Percentiles rank a stretch among this genome's conserved stretches.
These are phyloP conservation scores for Sarcophaga variegata DNA, from an alignment of 2,888 invertebrate species.

Conservation along the genomic window DNA sequence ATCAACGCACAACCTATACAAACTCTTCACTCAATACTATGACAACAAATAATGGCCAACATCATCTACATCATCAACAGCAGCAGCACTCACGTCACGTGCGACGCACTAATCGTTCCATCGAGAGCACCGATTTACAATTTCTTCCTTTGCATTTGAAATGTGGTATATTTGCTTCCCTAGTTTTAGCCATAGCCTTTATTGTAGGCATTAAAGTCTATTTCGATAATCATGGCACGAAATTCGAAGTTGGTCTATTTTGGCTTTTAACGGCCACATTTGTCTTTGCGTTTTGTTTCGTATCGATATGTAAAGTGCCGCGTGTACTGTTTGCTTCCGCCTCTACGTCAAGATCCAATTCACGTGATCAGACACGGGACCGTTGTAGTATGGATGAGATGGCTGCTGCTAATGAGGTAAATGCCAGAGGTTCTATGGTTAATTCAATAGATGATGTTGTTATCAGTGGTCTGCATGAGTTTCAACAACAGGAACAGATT, in stretches of 20 bases:
- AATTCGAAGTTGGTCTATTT: constrained; percentile 85
- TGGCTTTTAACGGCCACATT: constrained; percentile 85
- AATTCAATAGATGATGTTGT: constrained; percentile 71
- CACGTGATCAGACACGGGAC: constrained; percentile 68
- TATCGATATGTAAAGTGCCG: constrained; percentile 84
- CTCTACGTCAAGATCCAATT: constrained; percentile 69
- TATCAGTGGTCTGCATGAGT: constrained; percentile 65
- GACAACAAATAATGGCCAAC: constrained; percentile 31
- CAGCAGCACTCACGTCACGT: constrained; percentile 40
- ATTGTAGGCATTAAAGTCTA: constrained; percentile 88
- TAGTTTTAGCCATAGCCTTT: constrained; percentile 87
- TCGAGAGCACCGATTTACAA: constrained; percentile 76
- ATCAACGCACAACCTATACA: constrained; percentile 50
- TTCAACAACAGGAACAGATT: constrained; percentile 64
- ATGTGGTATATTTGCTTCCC: constrained; percentile 88
- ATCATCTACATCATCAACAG: constrained; percentile 37
- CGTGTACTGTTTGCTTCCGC: constrained; percentile 77
- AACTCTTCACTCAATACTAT: constrained; percentile 56
- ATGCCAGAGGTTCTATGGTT: constrained; percentile 64
- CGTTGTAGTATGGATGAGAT: constrained; percentile 71
- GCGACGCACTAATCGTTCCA: constrained; percentile 63
- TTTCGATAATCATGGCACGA: constrained; percentile 85
- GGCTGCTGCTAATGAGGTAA: not conserved
- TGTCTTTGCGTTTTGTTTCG: constrained; percentile 85
- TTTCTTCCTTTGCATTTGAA: constrained; percentile 84